phyloP scores from a whole-genome alignment of 2,797 vertebrate genomes.

The Helarctos malayanus region DNA sequence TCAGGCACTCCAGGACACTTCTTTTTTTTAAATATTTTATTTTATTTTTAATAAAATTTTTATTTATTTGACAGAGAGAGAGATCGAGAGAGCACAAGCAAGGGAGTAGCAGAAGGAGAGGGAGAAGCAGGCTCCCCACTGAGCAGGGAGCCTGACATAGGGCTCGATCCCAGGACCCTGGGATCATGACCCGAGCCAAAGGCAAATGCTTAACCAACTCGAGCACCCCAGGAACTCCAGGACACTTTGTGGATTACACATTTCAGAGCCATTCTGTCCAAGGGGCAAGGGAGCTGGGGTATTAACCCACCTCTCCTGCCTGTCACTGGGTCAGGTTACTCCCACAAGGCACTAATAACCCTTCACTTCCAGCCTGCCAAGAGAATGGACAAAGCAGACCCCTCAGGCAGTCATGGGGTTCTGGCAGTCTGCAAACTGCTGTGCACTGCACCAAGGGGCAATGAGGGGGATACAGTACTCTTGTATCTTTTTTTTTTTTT shows the following conservation, averaged over 20 bases:
- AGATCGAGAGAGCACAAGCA: no score
- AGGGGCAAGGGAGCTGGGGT: not conserved
- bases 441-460: not conserved
- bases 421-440: not conserved
- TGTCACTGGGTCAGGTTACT: not conserved
- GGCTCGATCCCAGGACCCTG: no score
- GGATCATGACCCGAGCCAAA: no score
- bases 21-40: not conserved
- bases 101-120: no score
- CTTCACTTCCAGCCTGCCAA: not conserved
- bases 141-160: no score
- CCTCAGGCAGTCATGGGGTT: not conserved
- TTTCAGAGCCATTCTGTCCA: not conserved
- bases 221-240: not conserved
- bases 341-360: fast-evolving
- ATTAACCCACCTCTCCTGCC: not conserved
- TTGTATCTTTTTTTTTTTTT: not conserved
- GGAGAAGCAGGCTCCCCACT: no score
- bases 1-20: not conserved
- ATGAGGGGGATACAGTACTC: not conserved
- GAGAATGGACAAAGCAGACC: not conserved
- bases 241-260: not conserved
- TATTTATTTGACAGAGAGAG: no score
- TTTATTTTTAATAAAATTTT: no score
- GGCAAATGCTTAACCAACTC: no score